phyloP scores from a whole-genome alignment of 2,888 invertebrate species.

The Lamellibrachia satsuma region DNA sequence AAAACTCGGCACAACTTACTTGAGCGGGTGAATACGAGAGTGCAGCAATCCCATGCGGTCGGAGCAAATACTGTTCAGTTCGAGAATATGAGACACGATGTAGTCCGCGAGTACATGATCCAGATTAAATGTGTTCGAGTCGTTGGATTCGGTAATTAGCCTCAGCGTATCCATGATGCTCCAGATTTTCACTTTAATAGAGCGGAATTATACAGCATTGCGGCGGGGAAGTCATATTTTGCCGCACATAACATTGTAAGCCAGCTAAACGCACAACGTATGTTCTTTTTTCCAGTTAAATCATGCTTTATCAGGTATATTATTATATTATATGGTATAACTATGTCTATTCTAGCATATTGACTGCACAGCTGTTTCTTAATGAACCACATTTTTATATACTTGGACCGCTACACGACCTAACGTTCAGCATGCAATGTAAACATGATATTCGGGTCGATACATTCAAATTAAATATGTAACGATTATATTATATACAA shows the following conservation, averaged over 20 bases:
- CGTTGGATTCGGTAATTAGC: conserved; percentile 38
- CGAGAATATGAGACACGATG: conserved; percentile 48
- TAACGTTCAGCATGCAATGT: too few relatives aligned
- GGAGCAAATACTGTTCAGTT: conserved; percentile 54
- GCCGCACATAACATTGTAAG: neutral
- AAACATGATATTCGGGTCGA: too few relatives aligned
- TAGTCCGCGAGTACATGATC: conserved; percentile 47
- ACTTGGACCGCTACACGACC: too few relatives aligned
- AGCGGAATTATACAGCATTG: neutral
- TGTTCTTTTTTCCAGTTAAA: too few relatives aligned
- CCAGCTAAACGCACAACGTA: neutral
- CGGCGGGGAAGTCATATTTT: neutral
- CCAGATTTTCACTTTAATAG: conserved; percentile 52
- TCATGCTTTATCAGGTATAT: too few relatives aligned
- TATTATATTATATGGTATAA: too few relatives aligned
- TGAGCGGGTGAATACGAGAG: conserved; percentile 53
- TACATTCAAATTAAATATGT: too few relatives aligned
- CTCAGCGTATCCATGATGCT: conserved; percentile 48
- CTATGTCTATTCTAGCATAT: too few relatives aligned
- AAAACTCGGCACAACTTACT: conserved; percentile 44
- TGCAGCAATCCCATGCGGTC: conserved; percentile 52
- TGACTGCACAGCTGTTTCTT: too few relatives aligned
- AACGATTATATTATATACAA: too few relatives aligned
- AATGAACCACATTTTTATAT: too few relatives aligned
- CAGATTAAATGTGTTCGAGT: conserved; percentile 38